Conservation (phyloP, 2,888 invertebrate genomes). For the Drosophila vallismaia region DNA sequence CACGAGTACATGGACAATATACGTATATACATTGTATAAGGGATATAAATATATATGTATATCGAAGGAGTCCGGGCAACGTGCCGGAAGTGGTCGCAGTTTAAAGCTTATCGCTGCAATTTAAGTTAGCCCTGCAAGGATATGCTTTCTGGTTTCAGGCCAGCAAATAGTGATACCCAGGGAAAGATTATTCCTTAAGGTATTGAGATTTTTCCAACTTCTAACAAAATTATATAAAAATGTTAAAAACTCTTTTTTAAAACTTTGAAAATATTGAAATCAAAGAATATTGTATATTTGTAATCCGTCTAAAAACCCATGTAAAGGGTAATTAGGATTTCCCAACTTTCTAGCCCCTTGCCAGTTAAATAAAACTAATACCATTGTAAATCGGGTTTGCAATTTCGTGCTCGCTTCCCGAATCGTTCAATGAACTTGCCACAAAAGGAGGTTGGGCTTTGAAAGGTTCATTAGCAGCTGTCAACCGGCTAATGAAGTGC, state of each 20-base stretch:
- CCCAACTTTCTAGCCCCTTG: slow-evolving; percentile 9
- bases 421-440: slow-evolving; percentile 67
- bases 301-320: background rate
- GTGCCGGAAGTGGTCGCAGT: slow-evolving; percentile 75
- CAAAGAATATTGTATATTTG: background rate
- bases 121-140: slow-evolving; percentile 63
- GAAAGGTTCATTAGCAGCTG: slow-evolving; percentile 68
- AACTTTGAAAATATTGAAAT: too few species aligned
- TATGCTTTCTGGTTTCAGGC: slow-evolving; percentile 32
- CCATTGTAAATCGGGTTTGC: slow-evolving; percentile 71
- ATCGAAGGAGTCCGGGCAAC: slow-evolving; percentile 30
- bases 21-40: slow-evolving; percentile 35
- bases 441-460: slow-evolving; percentile 29
- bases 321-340: slow-evolving; percentile 18
- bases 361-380: slow-evolving; percentile 66
- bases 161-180: slow-evolving; percentile 11
- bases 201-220: background rate
- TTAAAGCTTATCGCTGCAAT: slow-evolving; percentile 81
- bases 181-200: background rate
- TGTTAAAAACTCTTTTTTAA: too few species aligned
- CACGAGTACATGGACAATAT: slow-evolving; percentile 37
- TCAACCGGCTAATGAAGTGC: slow-evolving; percentile 61
- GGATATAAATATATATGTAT: slow-evolving; percentile 28
- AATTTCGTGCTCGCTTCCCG: slow-evolving; percentile 66
- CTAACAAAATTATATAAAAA: too few species aligned